A percentile compares a stretch with the other conserved stretches of the same genome.
These are phyloP conservation scores for Lycaon pictus DNA, from an alignment of 2,113 vertebrate genomes.

Conservation along the genomic window DNA sequence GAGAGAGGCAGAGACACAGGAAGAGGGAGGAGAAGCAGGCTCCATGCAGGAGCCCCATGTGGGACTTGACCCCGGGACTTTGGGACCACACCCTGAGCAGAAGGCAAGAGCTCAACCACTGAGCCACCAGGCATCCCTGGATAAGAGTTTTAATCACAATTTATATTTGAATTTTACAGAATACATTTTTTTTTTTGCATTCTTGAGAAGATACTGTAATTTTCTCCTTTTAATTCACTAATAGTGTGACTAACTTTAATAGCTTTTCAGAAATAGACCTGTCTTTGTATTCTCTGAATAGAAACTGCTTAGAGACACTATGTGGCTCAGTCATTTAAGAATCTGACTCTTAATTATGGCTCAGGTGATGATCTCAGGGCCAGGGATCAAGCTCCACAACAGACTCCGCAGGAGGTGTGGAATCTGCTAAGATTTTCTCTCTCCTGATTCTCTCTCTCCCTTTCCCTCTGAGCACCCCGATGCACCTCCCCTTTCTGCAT, in stretches of 20 bases:
- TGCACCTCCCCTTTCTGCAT: background rate
- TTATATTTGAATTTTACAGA: slow-evolving; percentile 5
- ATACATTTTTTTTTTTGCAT: background rate
- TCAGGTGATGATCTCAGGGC: background rate
- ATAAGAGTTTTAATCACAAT: background rate
- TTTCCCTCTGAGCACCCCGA: background rate
- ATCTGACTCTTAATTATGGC: background rate
- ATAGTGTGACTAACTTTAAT: background rate
- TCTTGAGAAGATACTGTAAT: slow-evolving; percentile 19
- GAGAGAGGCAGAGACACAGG: no score
- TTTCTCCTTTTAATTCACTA: slow-evolving; percentile 34
- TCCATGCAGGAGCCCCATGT: no score
- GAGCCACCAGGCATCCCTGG: no score
- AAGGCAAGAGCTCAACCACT: no score
- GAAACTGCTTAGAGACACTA: background rate
- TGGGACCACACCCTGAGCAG: no score
- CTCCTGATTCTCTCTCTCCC: background rate
- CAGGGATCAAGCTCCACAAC: background rate
- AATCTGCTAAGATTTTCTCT: background rate
- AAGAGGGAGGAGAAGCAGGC: no score
- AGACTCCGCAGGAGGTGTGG: background rate
- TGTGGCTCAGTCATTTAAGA: background rate
- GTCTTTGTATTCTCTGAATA: background rate
- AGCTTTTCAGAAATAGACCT: background rate
- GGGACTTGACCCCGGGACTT: no score